These are phyloP conservation scores for Drosophila atroscutellata DNA, from an alignment of 2,888 invertebrate genomes.

Conservation along the genomic window DNA sequence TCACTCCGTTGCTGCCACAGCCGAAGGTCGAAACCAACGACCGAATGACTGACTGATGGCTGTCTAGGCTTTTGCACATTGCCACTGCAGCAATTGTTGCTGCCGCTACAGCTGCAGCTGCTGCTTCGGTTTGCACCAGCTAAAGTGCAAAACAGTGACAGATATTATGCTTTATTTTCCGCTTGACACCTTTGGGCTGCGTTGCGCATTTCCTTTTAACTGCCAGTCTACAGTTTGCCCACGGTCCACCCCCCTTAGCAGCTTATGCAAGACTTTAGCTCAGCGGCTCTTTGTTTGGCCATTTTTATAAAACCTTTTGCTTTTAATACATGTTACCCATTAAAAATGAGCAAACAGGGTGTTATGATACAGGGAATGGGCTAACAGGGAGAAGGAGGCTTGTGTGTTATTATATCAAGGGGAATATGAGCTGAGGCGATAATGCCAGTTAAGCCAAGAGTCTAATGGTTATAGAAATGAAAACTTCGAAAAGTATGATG, in stretches of 20 bases:
- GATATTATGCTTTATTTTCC: constrained; percentile 78
- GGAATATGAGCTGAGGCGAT: background rate
- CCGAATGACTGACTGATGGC: constrained; percentile 33
- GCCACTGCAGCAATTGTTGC: constrained; percentile 7
- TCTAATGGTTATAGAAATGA: background rate
- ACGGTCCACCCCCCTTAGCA: background rate
- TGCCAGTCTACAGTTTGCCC: constrained; percentile 19
- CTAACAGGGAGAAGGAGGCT: no score
- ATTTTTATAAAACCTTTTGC: constrained; percentile 32
- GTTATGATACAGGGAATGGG: background rate
- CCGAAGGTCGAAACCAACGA: constrained; percentile 21
- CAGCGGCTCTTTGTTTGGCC: constrained; percentile 37
- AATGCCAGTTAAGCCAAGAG: background rate
- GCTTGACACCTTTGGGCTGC: constrained; percentile 78
- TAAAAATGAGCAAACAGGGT: background rate
- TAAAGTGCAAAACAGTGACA: constrained; percentile 53
- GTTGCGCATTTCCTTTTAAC: constrained; percentile 78
- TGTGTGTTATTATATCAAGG: background rate
- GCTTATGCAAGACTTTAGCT: constrained; percentile 13
- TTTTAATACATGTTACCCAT: background rate
- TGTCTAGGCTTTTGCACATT: constrained; percentile 48
- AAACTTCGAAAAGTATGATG: background rate
- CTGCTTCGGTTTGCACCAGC: constrained; percentile 10
- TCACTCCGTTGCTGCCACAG: constrained; percentile 19
- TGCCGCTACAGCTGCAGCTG: constrained; percentile 8